These are phyloP conservation scores for Montipora sp. DNA, from an alignment of 64 coral and sea anemone genomes.

Conservation along the genomic window DNA sequence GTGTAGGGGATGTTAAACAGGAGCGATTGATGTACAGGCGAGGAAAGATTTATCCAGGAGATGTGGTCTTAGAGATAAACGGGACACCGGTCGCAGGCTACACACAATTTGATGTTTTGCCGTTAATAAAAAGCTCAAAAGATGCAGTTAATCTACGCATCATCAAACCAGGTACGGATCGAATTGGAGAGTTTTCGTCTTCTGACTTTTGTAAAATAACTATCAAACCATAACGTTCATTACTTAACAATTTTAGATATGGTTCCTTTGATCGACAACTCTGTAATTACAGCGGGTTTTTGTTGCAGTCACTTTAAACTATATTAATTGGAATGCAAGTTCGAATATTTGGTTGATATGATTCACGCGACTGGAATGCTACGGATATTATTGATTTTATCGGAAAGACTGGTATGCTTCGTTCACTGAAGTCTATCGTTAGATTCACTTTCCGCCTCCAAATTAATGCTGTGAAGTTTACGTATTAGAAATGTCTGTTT, in stretches of 20 bases:
- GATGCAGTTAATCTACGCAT: slow-evolving; percentile 63
- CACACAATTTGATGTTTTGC: slow-evolving; percentile 85
- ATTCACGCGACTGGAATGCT: slow-evolving; percentile 20
- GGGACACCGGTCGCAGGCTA: slow-evolving; percentile 81
- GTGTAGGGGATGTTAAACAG: slow-evolving; percentile 81
- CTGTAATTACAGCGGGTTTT: background rate
- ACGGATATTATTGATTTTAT: slow-evolving; percentile 33
- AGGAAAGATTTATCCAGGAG: slow-evolving; percentile 80
- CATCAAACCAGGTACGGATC: slow-evolving; percentile 79
- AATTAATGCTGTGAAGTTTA: background rate
- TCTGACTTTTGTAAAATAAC: background rate
- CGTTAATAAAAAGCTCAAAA: slow-evolving; percentile 82
- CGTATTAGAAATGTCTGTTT: background rate
- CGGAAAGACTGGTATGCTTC: background rate
- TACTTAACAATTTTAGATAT: slow-evolving; percentile 6
- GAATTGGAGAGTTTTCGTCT: slow-evolving; percentile 5
- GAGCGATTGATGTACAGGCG: slow-evolving; percentile 85
- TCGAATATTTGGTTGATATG: slow-evolving; percentile 28
- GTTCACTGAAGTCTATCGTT: background rate
- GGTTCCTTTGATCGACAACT: too few species aligned
- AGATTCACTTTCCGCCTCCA: background rate
- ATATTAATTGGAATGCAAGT: slow-evolving; percentile 44
- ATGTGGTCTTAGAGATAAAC: slow-evolving; percentile 93
- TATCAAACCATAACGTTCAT: background rate
- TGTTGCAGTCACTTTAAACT: background rate